Percentiles rank a stretch among this genome's conserved stretches.
phyloP scores from a whole-genome alignment of 2,797 vertebrate genomes.

The Lagorchestes hirsutus region DNA sequence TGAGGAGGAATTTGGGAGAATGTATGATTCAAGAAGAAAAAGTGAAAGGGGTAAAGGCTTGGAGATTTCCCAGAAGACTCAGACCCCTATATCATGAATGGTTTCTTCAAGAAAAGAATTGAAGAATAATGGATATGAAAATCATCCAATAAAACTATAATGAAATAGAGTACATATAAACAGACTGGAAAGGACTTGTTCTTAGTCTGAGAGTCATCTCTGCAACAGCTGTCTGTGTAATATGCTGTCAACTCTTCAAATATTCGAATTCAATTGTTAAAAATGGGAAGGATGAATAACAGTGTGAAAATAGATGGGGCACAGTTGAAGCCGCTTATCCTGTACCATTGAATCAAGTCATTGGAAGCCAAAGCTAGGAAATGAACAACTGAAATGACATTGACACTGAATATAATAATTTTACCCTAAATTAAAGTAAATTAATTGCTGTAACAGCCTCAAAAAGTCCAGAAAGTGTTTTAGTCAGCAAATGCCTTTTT shows the following conservation, averaged over 20 bases:
- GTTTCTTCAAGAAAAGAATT: neutral
- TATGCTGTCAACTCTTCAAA: neutral
- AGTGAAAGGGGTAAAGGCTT: neutral
- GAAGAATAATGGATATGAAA: neutral
- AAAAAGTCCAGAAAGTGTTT: neutral
- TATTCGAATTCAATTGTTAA: neutral
- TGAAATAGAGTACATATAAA: neutral
- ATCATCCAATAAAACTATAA: neutral
- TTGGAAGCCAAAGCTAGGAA: neutral
- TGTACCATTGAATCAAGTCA: neutral
- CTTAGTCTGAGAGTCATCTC: neutral
- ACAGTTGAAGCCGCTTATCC: neutral
- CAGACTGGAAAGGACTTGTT: neutral
- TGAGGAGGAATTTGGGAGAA: neutral
- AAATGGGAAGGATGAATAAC: neutral
- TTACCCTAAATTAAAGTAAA: neutral
- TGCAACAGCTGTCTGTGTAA: neutral
- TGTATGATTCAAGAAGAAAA: neutral
- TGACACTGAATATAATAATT: neutral
- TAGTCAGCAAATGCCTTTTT: neutral
- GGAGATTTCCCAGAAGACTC: neutral
- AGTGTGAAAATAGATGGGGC: neutral
- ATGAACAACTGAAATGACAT: neutral
- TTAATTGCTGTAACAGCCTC: neutral
- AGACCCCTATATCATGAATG: neutral